Evolutionary conservation across 2,797 vertebrate species (phyloP).

Genomic region (Cichlasoma orientale): DNA sequence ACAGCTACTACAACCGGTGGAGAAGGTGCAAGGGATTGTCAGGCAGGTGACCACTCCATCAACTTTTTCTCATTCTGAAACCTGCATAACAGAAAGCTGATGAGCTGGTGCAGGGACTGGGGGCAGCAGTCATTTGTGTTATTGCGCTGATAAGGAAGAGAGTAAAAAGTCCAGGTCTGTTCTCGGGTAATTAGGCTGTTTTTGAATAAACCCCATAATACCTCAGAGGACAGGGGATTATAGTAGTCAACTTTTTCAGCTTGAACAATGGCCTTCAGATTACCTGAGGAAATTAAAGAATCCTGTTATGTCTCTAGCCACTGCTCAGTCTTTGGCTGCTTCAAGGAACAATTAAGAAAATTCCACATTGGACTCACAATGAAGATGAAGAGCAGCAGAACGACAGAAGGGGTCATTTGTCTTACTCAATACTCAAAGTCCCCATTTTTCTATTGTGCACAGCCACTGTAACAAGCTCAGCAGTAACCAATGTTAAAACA

Average conservation of each 20-base stretch:
- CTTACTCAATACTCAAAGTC: conserved; percentile 20
- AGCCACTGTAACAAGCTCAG: background rate
- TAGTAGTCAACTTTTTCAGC: conserved; percentile 53
- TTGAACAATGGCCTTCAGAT: conserved; percentile 61
- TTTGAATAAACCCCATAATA: conserved; percentile 56
- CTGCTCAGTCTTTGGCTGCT: conserved; percentile 36
- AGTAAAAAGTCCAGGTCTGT: conserved; percentile 27
- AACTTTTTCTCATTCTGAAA: conserved; percentile 32
- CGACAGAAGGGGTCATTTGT: conserved; percentile 31
- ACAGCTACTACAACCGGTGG: conserved; percentile 33
- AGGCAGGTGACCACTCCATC: conserved; percentile 54
- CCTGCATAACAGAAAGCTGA: conserved; percentile 4
- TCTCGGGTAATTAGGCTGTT: conserved; percentile 39
- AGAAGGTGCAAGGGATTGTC: conserved; percentile 18
- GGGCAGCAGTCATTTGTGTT: conserved; percentile 36
- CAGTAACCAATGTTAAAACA: background rate
- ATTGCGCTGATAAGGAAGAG: conserved; percentile 42
- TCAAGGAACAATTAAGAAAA: conserved; percentile 61
- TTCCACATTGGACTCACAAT: conserved; percentile 32
- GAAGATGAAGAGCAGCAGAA: conserved; percentile 31
- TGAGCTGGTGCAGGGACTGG: background rate
- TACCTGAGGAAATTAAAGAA: conserved; percentile 64
- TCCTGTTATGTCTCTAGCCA: conserved; percentile 39
- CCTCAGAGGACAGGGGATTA: conserved; percentile 55
- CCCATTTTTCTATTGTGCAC: background rate